Percentiles rank a stretch among this genome's conserved stretches.
Evolutionary conservation across 1,140 invertebrate genomes (phyloP).

Genomic region (Rhynchophorus ferrugineus): DNA sequence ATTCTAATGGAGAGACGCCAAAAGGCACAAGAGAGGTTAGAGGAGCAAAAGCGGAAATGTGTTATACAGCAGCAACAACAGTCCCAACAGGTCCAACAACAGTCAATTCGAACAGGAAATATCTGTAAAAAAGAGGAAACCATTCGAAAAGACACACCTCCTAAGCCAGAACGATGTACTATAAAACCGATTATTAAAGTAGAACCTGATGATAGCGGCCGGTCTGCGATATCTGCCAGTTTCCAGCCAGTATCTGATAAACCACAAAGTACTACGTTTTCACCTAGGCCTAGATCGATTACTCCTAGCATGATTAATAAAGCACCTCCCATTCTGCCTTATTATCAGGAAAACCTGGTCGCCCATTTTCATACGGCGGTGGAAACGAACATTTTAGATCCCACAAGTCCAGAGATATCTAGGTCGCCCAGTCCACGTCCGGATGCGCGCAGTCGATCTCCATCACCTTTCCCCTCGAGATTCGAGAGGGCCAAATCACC

Average conservation of each 20-base stretch:
- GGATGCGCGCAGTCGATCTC: constrained; percentile 23
- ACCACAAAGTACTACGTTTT: constrained; percentile 22
- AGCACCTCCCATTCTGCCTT: constrained; percentile 55
- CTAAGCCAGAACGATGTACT: constrained; percentile 1
- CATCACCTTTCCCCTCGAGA: constrained; percentile 35
- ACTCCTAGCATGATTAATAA: constrained; percentile 58
- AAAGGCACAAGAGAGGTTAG: constrained; percentile 19
- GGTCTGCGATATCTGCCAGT: constrained; percentile 12
- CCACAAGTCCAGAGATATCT: constrained; percentile 46
- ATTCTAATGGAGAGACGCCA: constrained; percentile 27
- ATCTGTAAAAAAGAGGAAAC: neutral
- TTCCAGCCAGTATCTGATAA: constrained; percentile 53
- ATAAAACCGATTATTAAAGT: constrained; percentile 28
- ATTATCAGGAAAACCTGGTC: constrained; percentile 58
- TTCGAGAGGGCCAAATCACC: constrained; percentile 42
- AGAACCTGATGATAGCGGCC: constrained; percentile 16
- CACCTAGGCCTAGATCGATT: constrained; percentile 42
- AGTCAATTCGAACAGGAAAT: neutral
- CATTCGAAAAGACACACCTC: constrained; percentile 1
- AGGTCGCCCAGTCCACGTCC: constrained; percentile 49
- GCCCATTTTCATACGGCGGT: constrained; percentile 49
- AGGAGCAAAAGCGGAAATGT: constrained; percentile 18
- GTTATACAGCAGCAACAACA: neutral
- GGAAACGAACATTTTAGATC: constrained; percentile 49
- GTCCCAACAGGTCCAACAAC: neutral